Evolutionary conservation across 1,140 invertebrate genomes (phyloP).

Genomic region (Ylistrum balloti): DNA sequence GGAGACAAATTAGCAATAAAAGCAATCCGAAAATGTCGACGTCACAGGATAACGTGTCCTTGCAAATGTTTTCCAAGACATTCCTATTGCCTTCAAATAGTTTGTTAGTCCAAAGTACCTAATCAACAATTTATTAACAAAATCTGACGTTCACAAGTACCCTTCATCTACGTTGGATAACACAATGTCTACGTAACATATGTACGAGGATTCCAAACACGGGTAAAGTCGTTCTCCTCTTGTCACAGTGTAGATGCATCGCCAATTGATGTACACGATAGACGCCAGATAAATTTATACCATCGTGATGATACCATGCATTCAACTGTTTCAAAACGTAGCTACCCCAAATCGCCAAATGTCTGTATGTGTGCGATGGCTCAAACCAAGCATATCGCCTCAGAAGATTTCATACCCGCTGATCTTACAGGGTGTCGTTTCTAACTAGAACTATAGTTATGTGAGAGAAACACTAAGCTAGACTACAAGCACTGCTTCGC

Average conservation of each 20-base stretch:
- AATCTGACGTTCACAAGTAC: not conserved
- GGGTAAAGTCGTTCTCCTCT: not conserved
- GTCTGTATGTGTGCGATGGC: conserved; percentile 15
- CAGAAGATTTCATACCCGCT: not conserved
- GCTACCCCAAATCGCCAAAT: not conserved
- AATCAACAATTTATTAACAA: not conserved
- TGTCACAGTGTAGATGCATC: not conserved
- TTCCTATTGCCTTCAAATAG: not conserved
- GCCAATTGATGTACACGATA: not conserved
- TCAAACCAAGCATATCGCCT: not conserved
- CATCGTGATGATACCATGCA: not conserved
- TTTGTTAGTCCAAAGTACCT: not conserved
- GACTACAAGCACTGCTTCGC: not conserved
- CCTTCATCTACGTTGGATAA: not conserved
- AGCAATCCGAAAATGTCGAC: not conserved
- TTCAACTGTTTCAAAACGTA: conserved; percentile 39
- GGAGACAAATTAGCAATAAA: not conserved
- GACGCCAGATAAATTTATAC: conserved; percentile 1
- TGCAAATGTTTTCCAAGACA: not conserved
- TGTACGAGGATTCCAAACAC: not conserved
- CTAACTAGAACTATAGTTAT: not conserved
- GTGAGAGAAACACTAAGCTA: not conserved
- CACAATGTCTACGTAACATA: not conserved
- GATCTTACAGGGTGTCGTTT: not conserved
- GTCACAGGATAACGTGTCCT: not conserved